Percentiles rank a stretch among this genome's conserved stretches.
Conservation (phyloP, 2,888 invertebrate species). For the Volucella inflata region DNA sequence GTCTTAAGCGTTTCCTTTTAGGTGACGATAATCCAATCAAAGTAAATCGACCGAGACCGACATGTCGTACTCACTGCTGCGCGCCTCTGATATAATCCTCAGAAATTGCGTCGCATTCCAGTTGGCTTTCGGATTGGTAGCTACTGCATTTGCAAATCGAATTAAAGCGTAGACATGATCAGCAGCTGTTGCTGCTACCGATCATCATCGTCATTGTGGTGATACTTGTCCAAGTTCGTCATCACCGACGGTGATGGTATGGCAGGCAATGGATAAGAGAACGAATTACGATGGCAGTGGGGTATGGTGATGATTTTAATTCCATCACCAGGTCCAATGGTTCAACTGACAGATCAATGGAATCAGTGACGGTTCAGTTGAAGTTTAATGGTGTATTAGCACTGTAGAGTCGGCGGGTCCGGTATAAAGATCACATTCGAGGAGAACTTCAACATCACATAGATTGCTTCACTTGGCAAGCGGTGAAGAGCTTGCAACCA, state of each 20-base stretch:
- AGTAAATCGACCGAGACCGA: conserved; percentile 70
- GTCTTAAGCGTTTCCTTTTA: not conserved
- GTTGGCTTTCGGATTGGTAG: conserved; percentile 4
- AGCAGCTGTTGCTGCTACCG: conserved; percentile 37
- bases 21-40: conserved; percentile 71
- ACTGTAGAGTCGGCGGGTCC: not conserved
- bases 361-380: conserved; percentile 40
- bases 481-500: too few species aligned
- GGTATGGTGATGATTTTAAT: conserved; percentile 46
- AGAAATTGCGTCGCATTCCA: conserved; percentile 39
- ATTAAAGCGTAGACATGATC: conserved; percentile 56
- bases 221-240: conserved; percentile 45
- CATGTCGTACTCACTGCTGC: conserved; percentile 34
- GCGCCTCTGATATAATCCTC: conserved; percentile 42
- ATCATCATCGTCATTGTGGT: conserved; percentile 32
- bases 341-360: conserved; percentile 25
- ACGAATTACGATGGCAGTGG: not conserved
- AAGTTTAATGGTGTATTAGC: conserved; percentile 20
- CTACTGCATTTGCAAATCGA: conserved; percentile 70
- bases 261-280: conserved; percentile 14
- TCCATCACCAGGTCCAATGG: conserved; percentile 27
- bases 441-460: conserved; percentile 13
- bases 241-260: conserved; percentile 26
- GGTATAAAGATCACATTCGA: conserved; percentile 19
- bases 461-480: too few species aligned